Percentiles rank a stretch among this genome's conserved stretches.
Evolutionary conservation across 2,888 invertebrate species (phyloP).

Genomic region (Xanthia togata): DNA sequence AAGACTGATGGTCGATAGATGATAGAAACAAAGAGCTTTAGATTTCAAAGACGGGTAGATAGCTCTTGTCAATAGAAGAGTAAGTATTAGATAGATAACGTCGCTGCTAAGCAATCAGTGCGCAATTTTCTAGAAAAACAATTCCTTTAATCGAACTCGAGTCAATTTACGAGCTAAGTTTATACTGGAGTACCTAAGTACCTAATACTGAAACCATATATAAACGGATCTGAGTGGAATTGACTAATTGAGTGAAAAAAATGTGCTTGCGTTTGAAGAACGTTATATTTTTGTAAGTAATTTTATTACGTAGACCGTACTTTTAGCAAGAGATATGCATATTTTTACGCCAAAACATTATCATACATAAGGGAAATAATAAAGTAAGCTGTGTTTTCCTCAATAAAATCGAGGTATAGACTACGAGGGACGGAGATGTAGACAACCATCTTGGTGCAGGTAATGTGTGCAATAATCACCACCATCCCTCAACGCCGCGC

Average conservation of each 20-base stretch:
- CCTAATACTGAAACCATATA: slow-evolving; percentile 23
- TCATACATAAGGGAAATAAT: slow-evolving; percentile 23
- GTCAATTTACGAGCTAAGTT: slow-evolving; percentile 46
- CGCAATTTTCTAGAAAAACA: slow-evolving; percentile 21
- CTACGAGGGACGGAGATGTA: slow-evolving; percentile 68
- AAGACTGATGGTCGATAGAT: not conserved
- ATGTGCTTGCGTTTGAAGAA: not conserved
- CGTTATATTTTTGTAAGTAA: not conserved
- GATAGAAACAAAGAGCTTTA: slow-evolving; percentile 15
- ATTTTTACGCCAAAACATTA: not conserved
- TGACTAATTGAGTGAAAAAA: slow-evolving; percentile 1
- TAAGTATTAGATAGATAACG: not conserved
- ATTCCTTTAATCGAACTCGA: slow-evolving; percentile 23
- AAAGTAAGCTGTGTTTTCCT: slow-evolving; percentile 46
- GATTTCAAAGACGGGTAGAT: not conserved
- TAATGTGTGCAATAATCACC: slow-evolving; percentile 87
- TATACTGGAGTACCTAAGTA: not conserved
- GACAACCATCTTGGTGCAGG: slow-evolving; percentile 74
- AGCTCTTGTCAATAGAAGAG: not conserved
- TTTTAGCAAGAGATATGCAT: not conserved
- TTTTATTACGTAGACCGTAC: not conserved
- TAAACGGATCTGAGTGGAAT: not conserved
- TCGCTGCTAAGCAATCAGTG: slow-evolving; percentile 10
- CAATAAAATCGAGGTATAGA: slow-evolving; percentile 76
- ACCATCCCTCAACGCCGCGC: slow-evolving; percentile 81